Evolutionary conservation across 2,888 invertebrate species (phyloP).

Genomic region (Athalia rosae): DNA sequence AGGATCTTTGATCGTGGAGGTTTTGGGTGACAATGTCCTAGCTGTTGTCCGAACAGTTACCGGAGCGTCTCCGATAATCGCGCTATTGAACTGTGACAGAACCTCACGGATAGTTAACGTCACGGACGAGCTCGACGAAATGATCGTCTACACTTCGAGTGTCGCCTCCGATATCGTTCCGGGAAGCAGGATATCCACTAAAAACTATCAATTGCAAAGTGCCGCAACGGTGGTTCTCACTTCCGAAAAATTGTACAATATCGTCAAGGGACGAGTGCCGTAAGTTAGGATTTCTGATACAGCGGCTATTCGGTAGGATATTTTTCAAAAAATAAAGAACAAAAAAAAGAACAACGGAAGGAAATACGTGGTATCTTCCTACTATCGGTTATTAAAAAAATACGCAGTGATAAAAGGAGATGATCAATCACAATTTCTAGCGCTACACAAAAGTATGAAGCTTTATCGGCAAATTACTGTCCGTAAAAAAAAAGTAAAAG

Average conservation of each 20-base stretch:
- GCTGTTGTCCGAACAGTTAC: slow-evolving; percentile 57
- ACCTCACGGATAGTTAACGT: slow-evolving; percentile 54
- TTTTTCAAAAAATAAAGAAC: too few relatives aligned
- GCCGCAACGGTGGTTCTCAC: slow-evolving; percentile 59
- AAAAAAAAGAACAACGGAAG: too few relatives aligned
- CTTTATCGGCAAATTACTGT: too few relatives aligned
- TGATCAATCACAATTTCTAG: too few relatives aligned
- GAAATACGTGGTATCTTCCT: too few relatives aligned
- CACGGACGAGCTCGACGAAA: slow-evolving; percentile 56
- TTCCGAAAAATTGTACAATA: slow-evolving; percentile 9
- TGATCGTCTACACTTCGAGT: slow-evolving; percentile 58
- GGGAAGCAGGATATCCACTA: slow-evolving; percentile 48
- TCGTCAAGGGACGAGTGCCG: not conserved
- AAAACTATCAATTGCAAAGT: slow-evolving; percentile 54
- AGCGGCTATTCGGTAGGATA: too few relatives aligned
- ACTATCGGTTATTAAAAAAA: too few relatives aligned
- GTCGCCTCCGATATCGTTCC: slow-evolving; percentile 52
- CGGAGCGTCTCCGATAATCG: slow-evolving; percentile 49
- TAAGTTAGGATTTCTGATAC: too few relatives aligned
- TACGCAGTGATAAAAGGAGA: too few relatives aligned
- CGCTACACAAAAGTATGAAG: too few relatives aligned
- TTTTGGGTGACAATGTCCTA: slow-evolving; percentile 56
- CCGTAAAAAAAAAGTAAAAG: too few relatives aligned
- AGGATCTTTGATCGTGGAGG: slow-evolving; percentile 69
- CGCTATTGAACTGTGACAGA: slow-evolving; percentile 60